Conservation (phyloP, 2,113 vertebrate species). For the Nyctereutes procyonoides region DNA sequence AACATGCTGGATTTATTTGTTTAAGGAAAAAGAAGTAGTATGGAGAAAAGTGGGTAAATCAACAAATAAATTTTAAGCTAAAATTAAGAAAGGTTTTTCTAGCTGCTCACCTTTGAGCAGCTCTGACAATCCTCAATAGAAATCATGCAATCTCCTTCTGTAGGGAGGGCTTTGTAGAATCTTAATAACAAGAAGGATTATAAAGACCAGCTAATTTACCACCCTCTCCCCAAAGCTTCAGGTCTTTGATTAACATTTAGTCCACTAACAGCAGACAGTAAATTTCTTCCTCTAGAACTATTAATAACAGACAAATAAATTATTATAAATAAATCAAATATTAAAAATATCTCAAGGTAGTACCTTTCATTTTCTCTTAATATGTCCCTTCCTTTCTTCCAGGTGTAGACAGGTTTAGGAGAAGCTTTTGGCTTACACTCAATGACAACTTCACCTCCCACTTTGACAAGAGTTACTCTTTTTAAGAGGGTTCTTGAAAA, state of each 20-base stretch:
- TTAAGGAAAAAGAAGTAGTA: not conserved
- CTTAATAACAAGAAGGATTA: not conserved
- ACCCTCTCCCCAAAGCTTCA: not conserved
- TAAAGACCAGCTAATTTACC: not conserved
- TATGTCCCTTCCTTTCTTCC: slow-evolving; percentile 94
- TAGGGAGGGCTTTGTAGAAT: not conserved
- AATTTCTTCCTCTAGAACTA: not conserved
- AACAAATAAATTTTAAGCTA: not conserved
- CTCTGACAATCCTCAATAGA: not conserved
- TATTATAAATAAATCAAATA: not conserved
- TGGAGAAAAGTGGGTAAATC: not conserved
- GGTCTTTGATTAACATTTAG: not conserved
- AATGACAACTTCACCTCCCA: slow-evolving; percentile 94
- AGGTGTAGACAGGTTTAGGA: slow-evolving; percentile 94
- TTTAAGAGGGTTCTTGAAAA: slow-evolving; percentile 94
- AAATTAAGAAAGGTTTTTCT: not conserved
- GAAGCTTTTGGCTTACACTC: slow-evolving; percentile 98
- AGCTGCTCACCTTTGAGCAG: not conserved
- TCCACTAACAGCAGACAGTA: not conserved
- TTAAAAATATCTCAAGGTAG: slow-evolving; percentile 48
- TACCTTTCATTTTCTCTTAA: slow-evolving; percentile 94
- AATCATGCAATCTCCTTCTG: not conserved
- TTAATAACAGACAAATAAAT: not conserved
- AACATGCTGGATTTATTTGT: not conserved
- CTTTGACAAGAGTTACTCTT: slow-evolving; percentile 93